phyloP scores from a whole-genome alignment of 2,113 vertebrate genomes.

The Smithornis capensis region DNA sequence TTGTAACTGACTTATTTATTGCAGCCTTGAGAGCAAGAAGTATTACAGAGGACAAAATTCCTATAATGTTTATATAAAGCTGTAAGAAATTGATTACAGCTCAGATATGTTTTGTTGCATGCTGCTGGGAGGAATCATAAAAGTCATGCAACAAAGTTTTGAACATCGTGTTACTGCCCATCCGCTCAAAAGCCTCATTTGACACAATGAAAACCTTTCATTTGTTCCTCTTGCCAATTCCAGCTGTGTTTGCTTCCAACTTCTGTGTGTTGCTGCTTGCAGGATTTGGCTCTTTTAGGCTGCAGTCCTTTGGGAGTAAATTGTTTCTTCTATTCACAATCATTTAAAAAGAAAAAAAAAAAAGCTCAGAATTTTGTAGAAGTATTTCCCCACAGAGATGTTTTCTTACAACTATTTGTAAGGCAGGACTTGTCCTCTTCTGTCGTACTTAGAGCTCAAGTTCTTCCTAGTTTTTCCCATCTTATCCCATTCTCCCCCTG shows the following conservation, averaged over 20 bases:
- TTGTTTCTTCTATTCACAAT: neutral
- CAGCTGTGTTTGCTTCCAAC: neutral
- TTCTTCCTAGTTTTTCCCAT: neutral
- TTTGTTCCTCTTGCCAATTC: neutral
- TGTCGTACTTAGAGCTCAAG: neutral
- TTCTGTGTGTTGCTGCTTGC: neutral
- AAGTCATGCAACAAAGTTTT: neutral
- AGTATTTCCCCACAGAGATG: neutral
- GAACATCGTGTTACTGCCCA: fast-evolving
- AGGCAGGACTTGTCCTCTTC: neutral
- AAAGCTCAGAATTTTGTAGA: neutral
- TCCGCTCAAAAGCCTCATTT: neutral
- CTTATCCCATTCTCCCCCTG: neutral
- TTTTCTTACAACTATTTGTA: neutral
- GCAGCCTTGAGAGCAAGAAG: slow-evolving; percentile 17
- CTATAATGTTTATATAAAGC: slow-evolving; percentile 22
- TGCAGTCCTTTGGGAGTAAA: neutral
- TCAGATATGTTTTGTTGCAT: slow-evolving; percentile 9
- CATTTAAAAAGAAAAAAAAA: neutral
- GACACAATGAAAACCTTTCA: neutral
- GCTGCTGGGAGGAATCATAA: neutral
- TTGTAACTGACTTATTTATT: slow-evolving; percentile 36
- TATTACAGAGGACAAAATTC: slow-evolving; percentile 25
- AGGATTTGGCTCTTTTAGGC: neutral
- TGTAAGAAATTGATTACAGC: slow-evolving; percentile 31